Percentiles rank a stretch among this genome's conserved stretches.
These are phyloP conservation scores for Anabacerthia variegaticeps DNA, from an alignment of 2,797 vertebrate species.

Conservation along the genomic window DNA sequence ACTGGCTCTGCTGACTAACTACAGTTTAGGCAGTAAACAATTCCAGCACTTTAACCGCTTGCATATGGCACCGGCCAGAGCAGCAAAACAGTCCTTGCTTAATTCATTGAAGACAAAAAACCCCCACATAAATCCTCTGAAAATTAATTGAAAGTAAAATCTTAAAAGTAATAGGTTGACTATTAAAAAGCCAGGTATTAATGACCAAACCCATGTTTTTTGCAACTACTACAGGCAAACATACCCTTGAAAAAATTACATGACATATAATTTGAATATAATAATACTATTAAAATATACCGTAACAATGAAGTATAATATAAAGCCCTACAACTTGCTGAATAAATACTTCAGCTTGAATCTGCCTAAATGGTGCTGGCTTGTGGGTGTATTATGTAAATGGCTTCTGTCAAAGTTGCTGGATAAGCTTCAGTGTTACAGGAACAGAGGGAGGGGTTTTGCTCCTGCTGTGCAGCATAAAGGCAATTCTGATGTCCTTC, in stretches of 20 bases:
- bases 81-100: not conserved
- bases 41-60: constrained; percentile 75
- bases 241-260: not conserved
- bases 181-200: not conserved
- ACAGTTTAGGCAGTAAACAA: constrained; percentile 76
- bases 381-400: constrained; percentile 65
- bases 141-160: not conserved
- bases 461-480: not conserved
- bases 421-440: constrained; percentile 20
- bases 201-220: not conserved
- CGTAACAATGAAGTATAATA: not conserved
- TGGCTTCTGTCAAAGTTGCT: constrained; percentile 46
- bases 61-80: constrained; percentile 67
- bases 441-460: not conserved
- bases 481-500: not conserved
- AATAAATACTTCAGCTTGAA: constrained; percentile 42
- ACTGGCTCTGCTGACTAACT: constrained; percentile 77
- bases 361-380: constrained; percentile 9
- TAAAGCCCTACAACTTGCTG: not conserved
- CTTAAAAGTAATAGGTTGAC: not conserved
- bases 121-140: not conserved
- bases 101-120: constrained; percentile 17
- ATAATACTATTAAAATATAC: not conserved
- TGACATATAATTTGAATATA: not conserved
- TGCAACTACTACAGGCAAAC: not conserved